Percentiles rank a stretch among this genome's conserved stretches.
These are phyloP conservation scores for Grammomys surdaster DNA, from an alignment of 2,113 vertebrate species.

Conservation along the genomic window DNA sequence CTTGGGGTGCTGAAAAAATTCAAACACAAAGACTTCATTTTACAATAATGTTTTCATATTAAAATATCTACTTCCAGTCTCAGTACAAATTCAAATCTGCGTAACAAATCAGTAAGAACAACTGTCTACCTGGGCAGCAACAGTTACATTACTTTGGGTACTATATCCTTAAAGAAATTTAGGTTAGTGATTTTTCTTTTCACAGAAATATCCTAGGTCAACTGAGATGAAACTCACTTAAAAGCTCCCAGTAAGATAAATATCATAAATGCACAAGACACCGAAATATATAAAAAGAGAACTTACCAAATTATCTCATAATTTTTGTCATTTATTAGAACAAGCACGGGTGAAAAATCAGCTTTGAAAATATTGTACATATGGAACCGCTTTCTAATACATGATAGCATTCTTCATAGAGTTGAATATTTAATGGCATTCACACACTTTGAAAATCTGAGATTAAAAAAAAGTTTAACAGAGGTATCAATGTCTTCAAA, in stretches of 20 bases:
- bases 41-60: background rate
- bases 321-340: background rate
- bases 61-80: constrained; percentile 22
- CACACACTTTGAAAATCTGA: background rate
- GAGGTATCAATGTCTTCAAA: background rate
- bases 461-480: background rate
- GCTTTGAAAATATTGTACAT: background rate
- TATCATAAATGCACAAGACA: background rate
- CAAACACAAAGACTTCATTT: background rate
- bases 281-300: background rate
- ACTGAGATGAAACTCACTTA: constrained; percentile 37
- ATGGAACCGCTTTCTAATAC: background rate
- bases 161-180: background rate
- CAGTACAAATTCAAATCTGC: background rate
- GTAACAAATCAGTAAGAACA: background rate
- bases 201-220: background rate
- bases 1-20: background rate
- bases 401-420: background rate
- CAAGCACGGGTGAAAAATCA: background rate
- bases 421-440: background rate
- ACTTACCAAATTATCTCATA: background rate
- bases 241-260: background rate
- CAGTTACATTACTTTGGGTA: background rate
- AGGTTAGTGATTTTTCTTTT: background rate
- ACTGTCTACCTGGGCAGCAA: background rate